Evolutionary conservation across 30 jellyfish, hydroid and myxozoan genomes (phyloP).

Genomic region (Mastigias papua): DNA sequence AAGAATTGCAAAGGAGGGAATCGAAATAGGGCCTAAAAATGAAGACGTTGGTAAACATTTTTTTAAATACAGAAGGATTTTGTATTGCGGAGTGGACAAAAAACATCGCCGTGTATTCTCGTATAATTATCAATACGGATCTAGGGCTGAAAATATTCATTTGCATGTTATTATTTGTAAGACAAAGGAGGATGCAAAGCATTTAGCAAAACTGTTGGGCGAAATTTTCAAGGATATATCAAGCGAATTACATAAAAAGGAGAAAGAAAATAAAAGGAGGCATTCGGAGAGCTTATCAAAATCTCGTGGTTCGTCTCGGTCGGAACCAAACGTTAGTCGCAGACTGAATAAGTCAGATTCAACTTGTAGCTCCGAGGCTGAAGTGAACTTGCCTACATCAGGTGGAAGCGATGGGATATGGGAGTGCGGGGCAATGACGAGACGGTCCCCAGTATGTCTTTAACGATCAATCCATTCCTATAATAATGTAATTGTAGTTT

Average conservation of each 20-base stretch:
- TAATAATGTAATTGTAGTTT: background rate
- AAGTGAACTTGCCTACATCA: conserved; percentile 64
- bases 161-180: conserved; percentile 91
- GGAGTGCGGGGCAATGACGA: conserved; percentile 75
- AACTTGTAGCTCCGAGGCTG: conserved; percentile 61
- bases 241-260: conserved; percentile 81
- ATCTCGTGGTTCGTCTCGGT: conserved; percentile 74
- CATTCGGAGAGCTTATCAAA: conserved; percentile 83
- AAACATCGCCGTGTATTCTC: conserved; percentile 91
- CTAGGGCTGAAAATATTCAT: conserved; percentile 88
- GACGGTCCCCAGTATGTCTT: conserved; percentile 70
- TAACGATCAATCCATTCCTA: background rate
- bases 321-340: conserved; percentile 69
- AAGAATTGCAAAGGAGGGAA: conserved; percentile 78
- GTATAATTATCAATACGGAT: conserved; percentile 92
- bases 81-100: conserved; percentile 95
- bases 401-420: conserved; percentile 73
- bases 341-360: conserved; percentile 60
- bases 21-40: conserved; percentile 72
- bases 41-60: conserved; percentile 51
- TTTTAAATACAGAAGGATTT: conserved; percentile 88
- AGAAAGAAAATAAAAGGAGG: conserved; percentile 80
- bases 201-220: conserved; percentile 81
- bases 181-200: conserved; percentile 88
- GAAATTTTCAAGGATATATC: conserved; percentile 83